These are phyloP conservation scores for Scaeva pyrastri DNA, from an alignment of 2,888 invertebrate species.

Conservation along the genomic window DNA sequence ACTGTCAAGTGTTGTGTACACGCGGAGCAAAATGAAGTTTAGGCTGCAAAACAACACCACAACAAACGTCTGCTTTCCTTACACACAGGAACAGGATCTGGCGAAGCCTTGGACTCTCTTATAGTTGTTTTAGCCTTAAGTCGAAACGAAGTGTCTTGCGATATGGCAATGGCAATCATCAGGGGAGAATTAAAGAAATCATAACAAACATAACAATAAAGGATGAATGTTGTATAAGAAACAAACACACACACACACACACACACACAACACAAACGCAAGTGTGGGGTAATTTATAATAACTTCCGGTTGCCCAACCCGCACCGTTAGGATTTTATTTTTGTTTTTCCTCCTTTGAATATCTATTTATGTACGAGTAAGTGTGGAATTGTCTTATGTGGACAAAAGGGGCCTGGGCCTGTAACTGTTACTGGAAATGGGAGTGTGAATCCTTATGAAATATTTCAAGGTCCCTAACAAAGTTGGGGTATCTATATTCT, in stretches of 20 bases:
- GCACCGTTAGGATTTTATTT: neutral
- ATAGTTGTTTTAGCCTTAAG: constrained; percentile 18
- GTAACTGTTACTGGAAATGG: too few relatives aligned
- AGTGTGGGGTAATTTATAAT: constrained; percentile 66
- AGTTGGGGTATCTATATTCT: neutral
- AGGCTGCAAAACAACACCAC: constrained; percentile 28
- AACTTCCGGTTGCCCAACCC: constrained; percentile 38
- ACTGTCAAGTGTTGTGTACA: neutral
- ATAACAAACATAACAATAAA: constrained; percentile 74
- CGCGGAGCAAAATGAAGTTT: constrained; percentile 1
- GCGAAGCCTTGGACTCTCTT: neutral
- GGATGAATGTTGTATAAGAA: constrained; percentile 23
- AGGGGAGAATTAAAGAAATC: constrained; percentile 68
- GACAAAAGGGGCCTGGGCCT: neutral
- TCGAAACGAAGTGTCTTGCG: constrained; percentile 33
- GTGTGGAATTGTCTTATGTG: constrained; percentile 1
- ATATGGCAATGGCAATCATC: constrained; percentile 65
- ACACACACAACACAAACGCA: constrained; percentile 18
- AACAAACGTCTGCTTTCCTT: constrained; percentile 9
- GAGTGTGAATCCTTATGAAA: constrained; percentile 15
- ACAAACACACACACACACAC: constrained; percentile 2
- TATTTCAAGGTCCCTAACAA: constrained; percentile 24
- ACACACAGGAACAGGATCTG: too few relatives aligned
- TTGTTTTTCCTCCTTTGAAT: neutral
- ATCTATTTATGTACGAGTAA: constrained; percentile 15